Percentiles rank a stretch among this genome's conserved stretches.
phyloP scores from a whole-genome alignment of 2,797 vertebrate genomes.

The Spinibarbus caldwelli region DNA sequence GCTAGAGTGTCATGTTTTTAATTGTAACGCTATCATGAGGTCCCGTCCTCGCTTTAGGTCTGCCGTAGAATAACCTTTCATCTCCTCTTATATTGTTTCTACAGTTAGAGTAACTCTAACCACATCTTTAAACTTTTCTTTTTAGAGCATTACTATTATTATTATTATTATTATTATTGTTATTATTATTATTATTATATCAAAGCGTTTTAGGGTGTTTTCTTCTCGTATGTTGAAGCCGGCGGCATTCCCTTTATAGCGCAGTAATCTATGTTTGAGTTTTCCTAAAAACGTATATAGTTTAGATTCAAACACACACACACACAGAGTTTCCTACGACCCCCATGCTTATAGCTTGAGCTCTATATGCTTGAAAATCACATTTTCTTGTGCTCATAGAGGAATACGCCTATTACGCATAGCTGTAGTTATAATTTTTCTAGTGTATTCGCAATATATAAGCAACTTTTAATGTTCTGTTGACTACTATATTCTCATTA shows the following conservation, averaged over 20 bases:
- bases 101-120: not conserved
- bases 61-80: not conserved
- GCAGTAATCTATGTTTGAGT: slow-evolving; percentile 11
- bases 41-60: slow-evolving; percentile 19
- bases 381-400: slow-evolving; percentile 30
- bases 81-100: not conserved
- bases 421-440: slow-evolving; percentile 43
- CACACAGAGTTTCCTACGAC: not conserved
- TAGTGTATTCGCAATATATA: slow-evolving; percentile 48
- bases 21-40: not conserved
- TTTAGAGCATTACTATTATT: slow-evolving; percentile 6
- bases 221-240: slow-evolving; percentile 13
- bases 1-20: slow-evolving; percentile 19
- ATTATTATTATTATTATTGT: slow-evolving; percentile 18
- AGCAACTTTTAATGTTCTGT: slow-evolving; percentile 40
- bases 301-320: slow-evolving; percentile 16
- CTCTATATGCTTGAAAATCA: slow-evolving; percentile 29
- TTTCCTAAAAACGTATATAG: not conserved
- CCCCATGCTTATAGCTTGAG: slow-evolving; percentile 31
- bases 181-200: slow-evolving; percentile 18
- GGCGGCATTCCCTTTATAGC: not conserved
- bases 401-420: slow-evolving; percentile 17
- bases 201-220: slow-evolving; percentile 5
- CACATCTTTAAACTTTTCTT: not conserved
- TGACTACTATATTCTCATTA: slow-evolving; percentile 50